phyloP scores from a whole-genome alignment of 2,113 vertebrate genomes.

The Hiodon tergisus region DNA sequence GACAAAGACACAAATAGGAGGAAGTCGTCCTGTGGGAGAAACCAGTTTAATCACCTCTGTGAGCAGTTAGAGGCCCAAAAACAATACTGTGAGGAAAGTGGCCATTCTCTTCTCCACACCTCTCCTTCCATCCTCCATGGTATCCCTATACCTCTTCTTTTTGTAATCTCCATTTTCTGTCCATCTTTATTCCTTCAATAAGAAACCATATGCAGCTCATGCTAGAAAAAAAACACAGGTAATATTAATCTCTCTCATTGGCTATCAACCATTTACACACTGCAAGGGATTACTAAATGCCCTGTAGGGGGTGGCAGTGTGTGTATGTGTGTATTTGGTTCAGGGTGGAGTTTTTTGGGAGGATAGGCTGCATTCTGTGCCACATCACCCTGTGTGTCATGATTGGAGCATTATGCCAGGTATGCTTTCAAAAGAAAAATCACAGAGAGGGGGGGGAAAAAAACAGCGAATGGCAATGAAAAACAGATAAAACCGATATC shows the following conservation, averaged over 20 bases:
- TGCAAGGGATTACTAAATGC: neutral
- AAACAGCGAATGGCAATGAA: neutral
- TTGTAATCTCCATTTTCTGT: neutral
- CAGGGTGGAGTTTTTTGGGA: neutral
- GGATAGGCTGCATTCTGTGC: slow-evolving; percentile 14
- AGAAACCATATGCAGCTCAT: neutral
- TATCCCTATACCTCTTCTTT: neutral
- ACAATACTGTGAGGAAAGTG: neutral
- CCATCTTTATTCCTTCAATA: neutral
- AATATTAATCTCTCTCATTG: slow-evolving; percentile 8
- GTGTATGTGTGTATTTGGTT: slow-evolving; percentile 4
- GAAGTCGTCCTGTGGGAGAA: too few species aligned
- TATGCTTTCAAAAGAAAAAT: slow-evolving; percentile 38
- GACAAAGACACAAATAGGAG: too few species aligned
- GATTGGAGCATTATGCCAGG: slow-evolving; percentile 39
- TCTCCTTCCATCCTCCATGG: too few species aligned
- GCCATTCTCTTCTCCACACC: too few species aligned
- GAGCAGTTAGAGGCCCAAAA: neutral
- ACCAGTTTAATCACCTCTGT: too few species aligned
- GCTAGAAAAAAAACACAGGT: too few species aligned
- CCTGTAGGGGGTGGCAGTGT: neutral
- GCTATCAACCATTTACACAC: neutral
- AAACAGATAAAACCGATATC: neutral
- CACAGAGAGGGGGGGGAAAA: neutral
- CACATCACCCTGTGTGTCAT: slow-evolving; percentile 44